Percentiles rank a stretch among this genome's conserved stretches.
These are phyloP conservation scores for Busseola fusca DNA, from an alignment of 2,888 invertebrate genomes.

Conservation along the genomic window DNA sequence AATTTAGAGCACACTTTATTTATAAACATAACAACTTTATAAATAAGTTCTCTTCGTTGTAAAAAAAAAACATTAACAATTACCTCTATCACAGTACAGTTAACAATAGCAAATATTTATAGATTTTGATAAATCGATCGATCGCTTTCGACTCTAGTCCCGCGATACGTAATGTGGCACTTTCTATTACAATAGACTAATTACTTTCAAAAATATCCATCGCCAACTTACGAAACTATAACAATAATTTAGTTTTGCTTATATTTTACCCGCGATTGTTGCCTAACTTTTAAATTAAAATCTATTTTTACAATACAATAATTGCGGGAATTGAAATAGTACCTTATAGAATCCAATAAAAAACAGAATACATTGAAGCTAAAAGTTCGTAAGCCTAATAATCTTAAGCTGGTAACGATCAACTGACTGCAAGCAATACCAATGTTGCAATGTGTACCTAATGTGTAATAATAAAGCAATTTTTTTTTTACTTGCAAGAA, in stretches of 20 bases:
- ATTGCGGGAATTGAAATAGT: not conserved
- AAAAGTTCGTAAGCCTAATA: not conserved
- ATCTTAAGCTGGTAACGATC: not conserved
- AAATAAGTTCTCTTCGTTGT: constrained; percentile 58
- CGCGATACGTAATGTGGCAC: constrained; percentile 74
- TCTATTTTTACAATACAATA: constrained; percentile 19
- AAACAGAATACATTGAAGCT: not conserved
- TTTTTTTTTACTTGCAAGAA: constrained; percentile 15
- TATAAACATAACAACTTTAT: constrained; percentile 63
- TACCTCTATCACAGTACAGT: constrained; percentile 79
- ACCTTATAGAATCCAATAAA: not conserved
- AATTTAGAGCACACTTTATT: constrained; percentile 58
- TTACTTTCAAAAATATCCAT: constrained; percentile 60
- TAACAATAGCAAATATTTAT: constrained; percentile 60
- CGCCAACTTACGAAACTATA: constrained; percentile 56
- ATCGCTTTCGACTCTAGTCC: constrained; percentile 65
- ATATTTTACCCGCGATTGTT: constrained; percentile 29
- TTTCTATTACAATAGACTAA: constrained; percentile 72
- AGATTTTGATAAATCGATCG: constrained; percentile 61
- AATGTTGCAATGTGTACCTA: constrained; percentile 13
- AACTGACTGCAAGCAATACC: constrained; percentile 7
- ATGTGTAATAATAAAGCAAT: constrained; percentile 19
- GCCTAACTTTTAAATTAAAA: constrained; percentile 15
- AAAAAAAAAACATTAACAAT: constrained; percentile 57
- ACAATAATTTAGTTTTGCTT: constrained; percentile 57